phyloP scores from a whole-genome alignment of 2,797 vertebrate species.

The Tragopan temminckii region DNA sequence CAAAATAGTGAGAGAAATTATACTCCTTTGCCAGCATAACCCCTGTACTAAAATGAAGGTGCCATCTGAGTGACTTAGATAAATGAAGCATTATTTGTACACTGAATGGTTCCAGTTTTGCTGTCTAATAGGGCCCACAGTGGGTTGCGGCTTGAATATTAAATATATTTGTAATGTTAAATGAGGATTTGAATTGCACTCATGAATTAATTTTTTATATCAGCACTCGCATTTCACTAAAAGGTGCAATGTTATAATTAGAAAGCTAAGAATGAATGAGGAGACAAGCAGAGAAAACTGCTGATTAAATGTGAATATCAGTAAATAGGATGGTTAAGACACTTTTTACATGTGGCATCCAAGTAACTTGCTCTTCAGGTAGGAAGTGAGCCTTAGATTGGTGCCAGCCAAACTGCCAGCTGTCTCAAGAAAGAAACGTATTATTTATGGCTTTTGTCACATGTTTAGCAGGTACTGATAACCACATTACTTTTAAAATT shows the following conservation, averaged over 20 bases:
- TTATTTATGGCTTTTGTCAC: not conserved
- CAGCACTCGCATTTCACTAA: slow-evolving; percentile 33
- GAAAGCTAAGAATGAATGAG: slow-evolving; percentile 34
- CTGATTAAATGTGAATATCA: not conserved
- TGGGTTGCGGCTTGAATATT: slow-evolving; percentile 5
- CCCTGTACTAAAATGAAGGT: not conserved
- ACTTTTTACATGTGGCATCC: not conserved
- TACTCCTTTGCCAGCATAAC: not conserved
- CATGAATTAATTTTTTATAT: not conserved
- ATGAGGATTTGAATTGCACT: slow-evolving; percentile 9
- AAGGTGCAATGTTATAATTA: slow-evolving; percentile 36
- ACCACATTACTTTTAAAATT: not conserved
- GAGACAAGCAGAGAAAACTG: not conserved
- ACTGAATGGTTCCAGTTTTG: not conserved
- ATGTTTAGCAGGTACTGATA: not conserved
- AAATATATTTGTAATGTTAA: slow-evolving; percentile 21
- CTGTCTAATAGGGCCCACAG: not conserved
- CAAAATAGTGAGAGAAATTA: not conserved
- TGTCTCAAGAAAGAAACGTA: not conserved
- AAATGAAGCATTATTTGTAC: not conserved
- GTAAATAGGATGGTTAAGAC: not conserved
- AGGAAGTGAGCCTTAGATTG: not conserved
- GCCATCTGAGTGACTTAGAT: not conserved
- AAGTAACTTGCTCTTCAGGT: not conserved
- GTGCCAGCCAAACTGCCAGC: not conserved